Base-by-base conservation (phyloP, 2,888 invertebrate species). In the Portevinia maculata region DNA sequence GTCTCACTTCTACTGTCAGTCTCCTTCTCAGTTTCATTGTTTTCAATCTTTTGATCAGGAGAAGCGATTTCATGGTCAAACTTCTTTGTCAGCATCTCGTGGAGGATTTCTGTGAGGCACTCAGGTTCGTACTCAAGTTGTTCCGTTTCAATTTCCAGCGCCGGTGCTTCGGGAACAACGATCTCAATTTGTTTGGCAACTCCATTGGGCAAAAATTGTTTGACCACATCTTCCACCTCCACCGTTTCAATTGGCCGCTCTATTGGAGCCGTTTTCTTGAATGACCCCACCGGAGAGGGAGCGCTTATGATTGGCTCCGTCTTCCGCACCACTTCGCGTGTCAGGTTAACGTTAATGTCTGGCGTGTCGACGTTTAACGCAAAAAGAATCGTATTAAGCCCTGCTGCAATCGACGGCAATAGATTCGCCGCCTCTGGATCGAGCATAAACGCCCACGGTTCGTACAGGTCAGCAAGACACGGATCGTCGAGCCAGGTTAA, bases 291-390 rank as follows among this genome's bases (percentile, higher is more conserved):
- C 65, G 94, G 93, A 84, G 93, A 90, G 0, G 94, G 93, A 13
- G 94, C 92, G 79, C 94, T 93, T 87, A 96, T 96, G 44, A 96
- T 93, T 62, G 94, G 95, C 88, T 96, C 93, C 57, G 86, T 87
- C 48, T 86, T 88, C 0, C 92, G 88, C 90, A 75, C 59, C 13
- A 64, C 19, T 15, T 50, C 70, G 32, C 91, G 79, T 81, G 87
- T 53, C 0, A 21, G 8, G 85, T 88, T 90, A 86, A 93, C 92
- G 90, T 95, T 96, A 69, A 97, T 92, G 88, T 96, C 96, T 28
- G 94, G 92, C 90, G 96, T 96, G 91, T 98, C 98, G 79, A 98
- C 96, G 87, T 94, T 95, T 88, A 98, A 94, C 19, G 99, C 98
- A 92, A 99, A 99, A 85, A 98, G 92, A 88, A 98, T 95, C 62